These are phyloP conservation scores for Calycopis cecrops DNA, from an alignment of 1,140 invertebrate species.

Conservation along the genomic window DNA sequence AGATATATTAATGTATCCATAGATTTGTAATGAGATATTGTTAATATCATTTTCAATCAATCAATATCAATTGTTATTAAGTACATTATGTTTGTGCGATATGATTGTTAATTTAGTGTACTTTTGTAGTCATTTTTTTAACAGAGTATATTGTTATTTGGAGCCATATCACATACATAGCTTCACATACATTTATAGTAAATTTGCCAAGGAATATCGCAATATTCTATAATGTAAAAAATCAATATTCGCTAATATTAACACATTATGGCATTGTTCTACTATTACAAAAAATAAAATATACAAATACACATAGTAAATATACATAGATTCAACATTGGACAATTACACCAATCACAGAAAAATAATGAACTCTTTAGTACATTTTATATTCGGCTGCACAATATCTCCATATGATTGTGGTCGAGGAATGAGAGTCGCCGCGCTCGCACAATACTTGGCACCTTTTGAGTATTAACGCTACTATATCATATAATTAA, in stretches of 20 bases:
- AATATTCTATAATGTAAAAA: slow-evolving; percentile 6
- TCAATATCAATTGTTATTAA: slow-evolving; percentile 51
- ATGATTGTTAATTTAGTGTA: slow-evolving; percentile 23
- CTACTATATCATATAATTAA: slow-evolving; percentile 48
- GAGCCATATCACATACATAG: background rate
- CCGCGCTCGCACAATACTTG: slow-evolving; percentile 50
- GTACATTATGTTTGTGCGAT: slow-evolving; percentile 46
- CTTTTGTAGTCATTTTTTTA: background rate
- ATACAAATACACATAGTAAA: slow-evolving; percentile 46
- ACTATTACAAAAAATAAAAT: slow-evolving; percentile 38
- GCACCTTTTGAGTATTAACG: slow-evolving; percentile 68
- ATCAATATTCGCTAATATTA: slow-evolving; percentile 7
- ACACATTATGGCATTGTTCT: slow-evolving; percentile 30
- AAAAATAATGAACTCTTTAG: slow-evolving; percentile 39
- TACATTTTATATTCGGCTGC: slow-evolving; percentile 38
- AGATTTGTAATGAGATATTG: slow-evolving; percentile 21
- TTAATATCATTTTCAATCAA: slow-evolving; percentile 29
- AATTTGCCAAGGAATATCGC: background rate
- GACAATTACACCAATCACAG: slow-evolving; percentile 47
- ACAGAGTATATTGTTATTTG: slow-evolving; percentile 7
- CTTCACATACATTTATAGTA: slow-evolving; percentile 3
- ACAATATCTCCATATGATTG: slow-evolving; percentile 43
- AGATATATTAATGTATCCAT: slow-evolving; percentile 4
- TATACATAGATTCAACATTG: slow-evolving; percentile 48
- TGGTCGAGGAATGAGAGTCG: slow-evolving; percentile 64